Percentiles rank a stretch among this genome's conserved stretches.
phyloP scores from a whole-genome alignment of 2,888 invertebrate species.

The Campoplex nolae region DNA sequence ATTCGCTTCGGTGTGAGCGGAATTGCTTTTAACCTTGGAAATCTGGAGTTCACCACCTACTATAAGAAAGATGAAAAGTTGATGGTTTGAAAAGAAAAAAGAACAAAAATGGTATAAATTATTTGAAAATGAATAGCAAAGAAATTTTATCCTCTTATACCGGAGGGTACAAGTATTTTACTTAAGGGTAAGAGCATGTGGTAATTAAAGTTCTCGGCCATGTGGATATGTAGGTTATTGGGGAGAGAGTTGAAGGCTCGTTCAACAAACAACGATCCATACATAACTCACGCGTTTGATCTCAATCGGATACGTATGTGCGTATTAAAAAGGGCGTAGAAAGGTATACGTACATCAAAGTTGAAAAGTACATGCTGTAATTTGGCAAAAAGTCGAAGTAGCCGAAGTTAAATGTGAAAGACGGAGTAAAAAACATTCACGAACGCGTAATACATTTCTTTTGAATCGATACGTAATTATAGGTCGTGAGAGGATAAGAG shows the following conservation, averaged over 20 bases:
- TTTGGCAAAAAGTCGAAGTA: slow-evolving; percentile 26
- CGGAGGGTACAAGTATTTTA: slow-evolving; percentile 8
- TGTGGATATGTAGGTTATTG: slow-evolving; percentile 31
- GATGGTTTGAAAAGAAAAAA: slow-evolving; percentile 33
- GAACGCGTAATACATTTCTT: slow-evolving; percentile 60
- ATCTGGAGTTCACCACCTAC: slow-evolving; percentile 63
- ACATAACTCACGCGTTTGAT: slow-evolving; percentile 7
- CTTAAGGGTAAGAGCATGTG: background rate
- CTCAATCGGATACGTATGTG: slow-evolving; percentile 3
- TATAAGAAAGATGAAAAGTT: slow-evolving; percentile 60
- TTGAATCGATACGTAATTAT: slow-evolving; percentile 66
- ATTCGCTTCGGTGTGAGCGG: slow-evolving; percentile 46
- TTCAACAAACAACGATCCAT: slow-evolving; percentile 5
- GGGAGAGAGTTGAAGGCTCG: slow-evolving; percentile 20
- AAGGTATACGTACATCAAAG: slow-evolving; percentile 42
- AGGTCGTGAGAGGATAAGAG: slow-evolving; percentile 40
- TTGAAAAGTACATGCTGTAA: slow-evolving; percentile 21
- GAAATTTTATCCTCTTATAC: slow-evolving; percentile 29
- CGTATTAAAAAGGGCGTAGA: slow-evolving; percentile 26
- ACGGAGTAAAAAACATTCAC: slow-evolving; percentile 17
- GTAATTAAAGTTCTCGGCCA: slow-evolving; percentile 25
- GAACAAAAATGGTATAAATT: slow-evolving; percentile 38
- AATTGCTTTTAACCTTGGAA: slow-evolving; percentile 67
- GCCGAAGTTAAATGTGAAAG: slow-evolving; percentile 53
- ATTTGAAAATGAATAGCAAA: slow-evolving; percentile 52